Evolutionary conservation across 2,113 vertebrate species (phyloP).

Genomic region (Syngnathoides biaculeatus): DNA sequence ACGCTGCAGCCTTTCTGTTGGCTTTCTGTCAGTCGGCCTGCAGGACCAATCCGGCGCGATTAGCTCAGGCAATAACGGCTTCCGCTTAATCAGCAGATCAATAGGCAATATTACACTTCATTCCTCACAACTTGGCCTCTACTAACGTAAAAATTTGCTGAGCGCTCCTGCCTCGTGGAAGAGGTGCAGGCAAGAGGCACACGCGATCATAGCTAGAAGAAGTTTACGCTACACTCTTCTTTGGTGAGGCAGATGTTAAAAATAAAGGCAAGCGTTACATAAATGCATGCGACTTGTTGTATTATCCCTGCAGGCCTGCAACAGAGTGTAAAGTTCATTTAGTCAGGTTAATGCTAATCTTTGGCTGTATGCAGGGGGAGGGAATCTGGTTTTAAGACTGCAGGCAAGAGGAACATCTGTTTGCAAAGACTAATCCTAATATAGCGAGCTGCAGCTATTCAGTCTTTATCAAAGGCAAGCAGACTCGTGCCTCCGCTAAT

Average conservation of each 20-base stretch:
- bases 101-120: slow-evolving; percentile 62
- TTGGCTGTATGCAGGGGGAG: slow-evolving; percentile 37
- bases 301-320: slow-evolving; percentile 57
- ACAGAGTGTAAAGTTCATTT: slow-evolving; percentile 72
- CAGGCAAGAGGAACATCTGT: slow-evolving; percentile 73
- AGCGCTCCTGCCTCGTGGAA: slow-evolving; percentile 25
- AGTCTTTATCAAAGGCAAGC: slow-evolving; percentile 43
- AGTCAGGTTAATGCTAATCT: slow-evolving; percentile 71
- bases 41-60: slow-evolving; percentile 58
- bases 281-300: slow-evolving; percentile 60
- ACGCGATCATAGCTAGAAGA: neutral
- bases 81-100: slow-evolving; percentile 72
- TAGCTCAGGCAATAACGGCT: slow-evolving; percentile 54
- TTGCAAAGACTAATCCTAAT: slow-evolving; percentile 60
- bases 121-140: slow-evolving; percentile 45
- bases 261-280: slow-evolving; percentile 40
- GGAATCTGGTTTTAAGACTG: slow-evolving; percentile 64
- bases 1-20: slow-evolving; percentile 26
- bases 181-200: slow-evolving; percentile 9
- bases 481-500: slow-evolving; percentile 35
- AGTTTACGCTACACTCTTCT: slow-evolving; percentile 1
- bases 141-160: slow-evolving; percentile 51
- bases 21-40: slow-evolving; percentile 36
- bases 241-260: slow-evolving; percentile 32
- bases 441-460: slow-evolving; percentile 53